Evolutionary conservation across 1,140 invertebrate genomes (phyloP), one percentile per base, ranked within the genome.

Genomic region (Popillia japonica): DNA sequence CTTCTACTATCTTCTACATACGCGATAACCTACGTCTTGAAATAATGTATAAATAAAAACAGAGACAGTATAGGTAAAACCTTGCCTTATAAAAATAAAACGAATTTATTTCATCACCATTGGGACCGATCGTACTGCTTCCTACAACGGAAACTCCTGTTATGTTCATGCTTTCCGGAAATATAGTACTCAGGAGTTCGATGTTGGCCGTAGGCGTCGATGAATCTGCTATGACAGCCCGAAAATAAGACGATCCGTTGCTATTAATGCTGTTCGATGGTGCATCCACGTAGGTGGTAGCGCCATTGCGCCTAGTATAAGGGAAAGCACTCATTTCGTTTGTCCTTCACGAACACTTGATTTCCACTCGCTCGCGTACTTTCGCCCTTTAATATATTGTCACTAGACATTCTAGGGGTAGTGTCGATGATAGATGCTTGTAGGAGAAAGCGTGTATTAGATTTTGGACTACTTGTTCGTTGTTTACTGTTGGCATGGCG

Each of bases 311-410:
- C 14, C 48, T 55, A 55, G 48, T 55, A 55, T 55, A n/a, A 55
- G 48, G 48, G 48, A 55, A 55, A 55, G 48, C 48, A 55, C 48
- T 55, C 48, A 55, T 55, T 55, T 55, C 48, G 17, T 55, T 55
- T 55, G 48, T 55, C 48, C 48, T 55, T 55, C 48, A 55, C 48
- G 48, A 17, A 55, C 48, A 55, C 48, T 55, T 55, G 48, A 55
- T 55, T 55, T 55, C 48, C 11, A 17, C n/a, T 55, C 48, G 48
- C 48, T 17, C 48, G 48, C 17, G 48, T 55, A 6, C 11, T 55
- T 55, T 55, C 48, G n/a, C 48, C n/a, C 17, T 7, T 55, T 55
- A 55, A 55, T 55, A 17, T n/a, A 55, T 55, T 55, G 48, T 55
- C 17, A 55, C 48, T 17, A 55, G 48, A 17, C 48, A 55, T 55